Evolutionary conservation across 2,113 vertebrate genomes (phyloP), one percentile per base, ranked within the genome.

Genomic region (Butorides virescens): DNA sequence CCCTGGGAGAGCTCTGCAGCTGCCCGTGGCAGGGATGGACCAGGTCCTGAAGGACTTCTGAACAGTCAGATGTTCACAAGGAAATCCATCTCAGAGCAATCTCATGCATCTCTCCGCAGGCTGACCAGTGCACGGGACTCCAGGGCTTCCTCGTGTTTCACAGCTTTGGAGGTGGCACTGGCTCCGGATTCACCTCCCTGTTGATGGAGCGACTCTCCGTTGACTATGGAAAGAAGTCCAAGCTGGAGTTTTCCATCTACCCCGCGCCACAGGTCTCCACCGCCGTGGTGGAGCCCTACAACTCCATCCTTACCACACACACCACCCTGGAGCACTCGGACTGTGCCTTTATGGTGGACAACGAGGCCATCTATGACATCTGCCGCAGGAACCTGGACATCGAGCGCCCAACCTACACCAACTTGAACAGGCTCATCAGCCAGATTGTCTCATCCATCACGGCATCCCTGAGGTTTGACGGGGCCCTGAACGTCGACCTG

Each of bases 401-500:
- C 1, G 98, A 98, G 71, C 97, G 97, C 65, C 98, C 98, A 0
- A 97, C 98, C 7, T 98, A 98, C 92, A 98, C 98, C 76, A 97
- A 99, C 93, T 93, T 98, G 29, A 98, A 98, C 70, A 91, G 98
- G 11, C 98, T 98, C 59, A 98, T 98, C 70, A 97, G 98, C 13
- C 98, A 98, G 19, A 3, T 98, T 0, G 98, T 98, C 0, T 98
- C 98, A 5, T 98, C 98, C 15, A 98, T 98, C 93, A 99, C 98
- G 0, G 99, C 99, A 1, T 99, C 99, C 0, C 97, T 99, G 39
- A 95, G 99, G 32, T 99, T 99, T 8, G 99, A 99, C 0, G 99
- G 99, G 15, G 99, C 99, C 56, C 98, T 99, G 52, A 99, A 99
- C 6, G 98, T 99, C 3, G 99, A 99, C 86, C 98, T 99, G 79